Evolutionary conservation across 2,888 invertebrate species (phyloP).

Genomic region (Hypolimnas misippus): DNA sequence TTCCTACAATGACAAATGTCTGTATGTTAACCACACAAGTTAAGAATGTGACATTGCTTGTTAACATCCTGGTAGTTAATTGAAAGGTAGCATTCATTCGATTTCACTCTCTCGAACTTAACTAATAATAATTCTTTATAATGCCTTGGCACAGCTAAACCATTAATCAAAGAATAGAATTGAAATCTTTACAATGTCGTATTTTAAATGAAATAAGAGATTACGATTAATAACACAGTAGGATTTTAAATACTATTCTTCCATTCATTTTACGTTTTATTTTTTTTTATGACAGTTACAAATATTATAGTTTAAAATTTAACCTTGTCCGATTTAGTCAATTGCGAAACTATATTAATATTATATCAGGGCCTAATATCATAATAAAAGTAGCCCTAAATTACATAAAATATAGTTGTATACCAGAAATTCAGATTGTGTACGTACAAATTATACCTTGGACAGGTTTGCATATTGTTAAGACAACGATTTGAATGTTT

Average conservation of each 20-base stretch:
- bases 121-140: not conserved
- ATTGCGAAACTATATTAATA: not conserved
- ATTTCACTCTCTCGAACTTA: slow-evolving; percentile 7
- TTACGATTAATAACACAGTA: not conserved
- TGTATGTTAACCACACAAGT: slow-evolving; percentile 7
- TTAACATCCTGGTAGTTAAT: slow-evolving; percentile 33
- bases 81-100: slow-evolving; percentile 35
- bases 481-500: too few species aligned
- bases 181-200: not conserved
- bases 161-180: not conserved
- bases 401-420: too few species aligned
- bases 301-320: not conserved
- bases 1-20: slow-evolving; percentile 2
- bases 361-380: not conserved
- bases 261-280: not conserved
- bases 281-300: not conserved
- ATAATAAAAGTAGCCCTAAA: too few species aligned
- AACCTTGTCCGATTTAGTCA: not conserved
- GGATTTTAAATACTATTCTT: not conserved
- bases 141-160: too few species aligned
- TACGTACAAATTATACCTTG: too few species aligned
- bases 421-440: too few species aligned
- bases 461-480: too few species aligned
- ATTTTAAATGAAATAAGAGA: not conserved
- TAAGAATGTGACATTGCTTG: slow-evolving; percentile 35